Evolutionary conservation across 2,888 invertebrate species (phyloP).

Genomic region (Eilema sororculum): DNA sequence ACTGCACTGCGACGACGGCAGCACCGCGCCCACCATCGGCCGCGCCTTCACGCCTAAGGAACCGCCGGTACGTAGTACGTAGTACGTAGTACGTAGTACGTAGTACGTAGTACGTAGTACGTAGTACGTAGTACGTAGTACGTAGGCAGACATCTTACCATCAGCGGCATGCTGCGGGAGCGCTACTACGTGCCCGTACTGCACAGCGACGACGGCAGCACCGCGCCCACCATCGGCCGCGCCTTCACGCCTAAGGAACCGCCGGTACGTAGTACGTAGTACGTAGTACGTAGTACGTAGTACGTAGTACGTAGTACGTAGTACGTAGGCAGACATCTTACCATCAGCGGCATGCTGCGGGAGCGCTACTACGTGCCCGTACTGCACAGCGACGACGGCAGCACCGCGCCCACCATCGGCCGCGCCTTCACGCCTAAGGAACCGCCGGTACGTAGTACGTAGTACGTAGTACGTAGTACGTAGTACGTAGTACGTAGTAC

Average conservation of each 20-base stretch:
- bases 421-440: slow-evolving; percentile 91
- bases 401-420: slow-evolving; percentile 92
- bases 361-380: slow-evolving; percentile 96
- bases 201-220: slow-evolving; percentile 91
- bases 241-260: slow-evolving; percentile 92
- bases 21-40: slow-evolving; percentile 92
- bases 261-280: slow-evolving; percentile 88
- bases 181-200: slow-evolving; percentile 96
- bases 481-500: too few species aligned
- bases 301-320: too few species aligned
- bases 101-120: too few species aligned
- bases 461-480: too few species aligned
- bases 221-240: slow-evolving; percentile 92
- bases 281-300: too few species aligned
- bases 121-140: too few species aligned
- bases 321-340: too few species aligned
- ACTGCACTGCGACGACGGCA: slow-evolving; percentile 92
- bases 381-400: slow-evolving; percentile 92
- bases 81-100: too few species aligned
- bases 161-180: slow-evolving; percentile 89
- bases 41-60: slow-evolving; percentile 91
- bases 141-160: too few species aligned
- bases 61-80: slow-evolving; percentile 89
- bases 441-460: slow-evolving; percentile 89
- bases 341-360: slow-evolving; percentile 89